Evolutionary conservation across 2,113 vertebrate species (phyloP), one percentile per base, ranked within the genome.

Genomic region (Panthera uncia): DNA sequence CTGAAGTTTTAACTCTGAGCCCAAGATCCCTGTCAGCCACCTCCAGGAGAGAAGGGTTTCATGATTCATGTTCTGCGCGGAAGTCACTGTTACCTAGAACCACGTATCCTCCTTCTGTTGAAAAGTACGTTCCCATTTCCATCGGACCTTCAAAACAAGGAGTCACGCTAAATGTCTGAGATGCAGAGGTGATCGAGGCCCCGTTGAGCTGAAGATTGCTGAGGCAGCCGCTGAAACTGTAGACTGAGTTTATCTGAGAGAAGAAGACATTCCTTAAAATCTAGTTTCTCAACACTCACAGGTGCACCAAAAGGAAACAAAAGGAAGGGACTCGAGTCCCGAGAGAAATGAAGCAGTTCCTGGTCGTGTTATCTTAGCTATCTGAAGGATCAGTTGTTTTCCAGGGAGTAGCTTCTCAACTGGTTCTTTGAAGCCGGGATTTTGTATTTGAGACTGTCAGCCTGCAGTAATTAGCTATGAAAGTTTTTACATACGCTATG

Each of bases 81-180:
- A 71, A 74, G 25, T 21, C n/a, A 76, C 4, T 57, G 79, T 98
- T 99, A 99, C 99, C 99, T 93, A 99, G 98, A 89, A 99, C 98
- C 1, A 99, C 98, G 36, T 99, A 99, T 98, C 99, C 99, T 98
- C 99, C 99, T 98, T 99, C 99, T 33, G 99, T 98, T 96, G 99
- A 99, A 98, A 99, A 99, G 97, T 99, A 99, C 13, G 99, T 99
- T 98, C 99, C 99, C 27, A 98, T 97, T 98, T 99, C 99, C 84
- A 98, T 99, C 8, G 98, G 99, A 15, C 99, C 99, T 98, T 99
- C 99, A 88, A 99, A 99, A 97, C 99, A 99, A 63, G 99, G 99
- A 0, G 99, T 99, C 96, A 99, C 99, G 36, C 99, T 99, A 23
- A 99, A 99, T 1, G 99, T 99, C 96, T 99, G 99, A 0, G 99